Conservation (phyloP, 1,140 invertebrate species). For the Cherax quadricarinatus region DNA sequence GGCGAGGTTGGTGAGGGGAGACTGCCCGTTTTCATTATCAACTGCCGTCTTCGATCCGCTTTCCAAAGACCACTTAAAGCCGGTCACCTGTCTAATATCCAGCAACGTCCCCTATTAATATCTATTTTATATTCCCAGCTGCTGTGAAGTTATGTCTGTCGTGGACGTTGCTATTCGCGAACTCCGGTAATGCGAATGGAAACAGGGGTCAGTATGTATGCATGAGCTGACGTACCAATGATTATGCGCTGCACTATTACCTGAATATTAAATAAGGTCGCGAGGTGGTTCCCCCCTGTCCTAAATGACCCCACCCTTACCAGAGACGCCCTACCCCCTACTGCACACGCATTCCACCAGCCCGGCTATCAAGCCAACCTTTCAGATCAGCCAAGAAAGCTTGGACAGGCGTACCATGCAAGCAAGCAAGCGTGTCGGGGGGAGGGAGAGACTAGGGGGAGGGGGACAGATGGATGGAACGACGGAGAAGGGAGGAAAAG, state of each 20-base stretch:
- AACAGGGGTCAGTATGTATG: not conserved
- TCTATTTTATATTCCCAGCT: not conserved
- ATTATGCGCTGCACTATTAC: not conserved
- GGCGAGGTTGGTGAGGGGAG: not conserved
- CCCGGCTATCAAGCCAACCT: not conserved
- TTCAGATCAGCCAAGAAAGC: conserved; percentile 7
- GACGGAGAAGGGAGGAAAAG: too few relatives aligned
- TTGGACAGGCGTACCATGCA: not conserved
- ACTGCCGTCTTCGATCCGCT: not conserved
- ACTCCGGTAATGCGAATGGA: not conserved
- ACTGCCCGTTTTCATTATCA: not conserved
- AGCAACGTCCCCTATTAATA: not conserved
- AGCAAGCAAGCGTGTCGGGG: conserved; percentile 6
- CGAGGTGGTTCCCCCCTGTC: not conserved
- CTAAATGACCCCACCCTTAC: not conserved
- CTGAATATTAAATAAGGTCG: not conserved
- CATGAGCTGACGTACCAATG: not conserved
- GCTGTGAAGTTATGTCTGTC: not conserved
- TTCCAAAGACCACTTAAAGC: conserved; percentile 10
- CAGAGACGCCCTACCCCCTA: not conserved
- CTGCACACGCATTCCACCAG: not conserved
- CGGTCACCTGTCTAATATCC: not conserved
- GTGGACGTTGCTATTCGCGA: too few relatives aligned
- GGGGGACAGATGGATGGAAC: too few relatives aligned
- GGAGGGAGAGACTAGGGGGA: not conserved